Evolutionary conservation across 2,113 vertebrate species (phyloP), one percentile per base, ranked within the genome.

Genomic region (Corythornis vintsioides): DNA sequence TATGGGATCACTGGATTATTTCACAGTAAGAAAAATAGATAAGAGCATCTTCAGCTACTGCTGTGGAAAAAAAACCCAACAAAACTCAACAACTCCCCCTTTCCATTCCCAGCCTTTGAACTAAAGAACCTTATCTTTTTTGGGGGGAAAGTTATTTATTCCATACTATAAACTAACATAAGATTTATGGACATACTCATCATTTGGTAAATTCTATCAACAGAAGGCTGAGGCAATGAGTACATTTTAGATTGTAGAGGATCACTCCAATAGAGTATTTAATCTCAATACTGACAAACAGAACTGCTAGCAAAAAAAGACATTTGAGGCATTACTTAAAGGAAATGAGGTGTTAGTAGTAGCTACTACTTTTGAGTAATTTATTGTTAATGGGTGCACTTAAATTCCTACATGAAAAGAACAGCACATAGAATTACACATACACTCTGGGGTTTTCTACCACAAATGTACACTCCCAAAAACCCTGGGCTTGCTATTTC

Each of bases 41-140:
- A 97, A 98, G 83, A 93, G 66, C 72, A 97, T 88, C 87, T 95
- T 91, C 56, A 97, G 95, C 93, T 97, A 96, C 93, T 82, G 69
- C 87, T 94, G 55, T 35, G 86, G 18, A 84, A 81, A 88, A 66
- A 5, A 40, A 33, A 11, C 4, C 15, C 16, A 9, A 55, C 17
- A 56, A 56, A 56, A 56, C 53, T 31, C 28, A 29, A 29, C 65
- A 29, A 40, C 28, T 7, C 31, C 50, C 6, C 24, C 8, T 33
- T 52, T n/a, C 79, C 15, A 76, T 22, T 42, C 42, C 73, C 94
- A 91, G 89, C 89, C 94, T 97, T 95, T 97, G 95, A 98, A 97
- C 88, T 93, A 40, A 89, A 92, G 71, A 50, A 81, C 84, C 15
- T 96, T 96, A 97, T 97, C 94, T 95, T 80, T 91, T 82, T 47